Percentiles rank a stretch among this genome's conserved stretches.
These are phyloP conservation scores for Pandemis heparana DNA, from an alignment of 2,888 invertebrate genomes.

Conservation along the genomic window DNA sequence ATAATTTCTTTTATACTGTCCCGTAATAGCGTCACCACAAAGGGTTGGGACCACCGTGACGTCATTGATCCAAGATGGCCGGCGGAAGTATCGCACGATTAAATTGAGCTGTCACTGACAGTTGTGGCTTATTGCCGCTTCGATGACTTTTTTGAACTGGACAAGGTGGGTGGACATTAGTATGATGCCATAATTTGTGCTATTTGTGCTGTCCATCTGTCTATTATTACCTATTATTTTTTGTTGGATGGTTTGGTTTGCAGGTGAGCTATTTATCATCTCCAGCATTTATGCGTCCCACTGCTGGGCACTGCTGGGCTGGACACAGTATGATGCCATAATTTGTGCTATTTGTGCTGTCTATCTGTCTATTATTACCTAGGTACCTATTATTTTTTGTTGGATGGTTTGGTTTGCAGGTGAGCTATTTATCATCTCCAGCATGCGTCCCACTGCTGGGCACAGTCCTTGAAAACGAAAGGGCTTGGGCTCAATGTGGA, in stretches of 20 bases:
- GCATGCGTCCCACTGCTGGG: neutral
- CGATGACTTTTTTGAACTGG: slow-evolving; percentile 44
- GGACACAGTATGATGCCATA: slow-evolving; percentile 29
- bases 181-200: slow-evolving; percentile 37
- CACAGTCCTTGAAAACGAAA: neutral
- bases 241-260: neutral
- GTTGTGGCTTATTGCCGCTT: slow-evolving; percentile 53
- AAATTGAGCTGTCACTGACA: slow-evolving; percentile 51
- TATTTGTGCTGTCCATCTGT: slow-evolving; percentile 29
- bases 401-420: neutral
- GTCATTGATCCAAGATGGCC: slow-evolving; percentile 47
- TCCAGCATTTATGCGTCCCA: too few species aligned
- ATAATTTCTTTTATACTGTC: slow-evolving; percentile 13
- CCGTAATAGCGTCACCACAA: slow-evolving; percentile 30
- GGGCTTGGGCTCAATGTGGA: too few species aligned
- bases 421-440: neutral
- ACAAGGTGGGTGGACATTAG: neutral
- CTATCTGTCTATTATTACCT: too few species aligned
- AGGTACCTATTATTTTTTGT: too few species aligned
- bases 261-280: neutral
- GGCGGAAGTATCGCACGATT: slow-evolving; percentile 52
- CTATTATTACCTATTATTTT: too few species aligned
- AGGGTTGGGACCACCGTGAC: slow-evolving; percentile 57
- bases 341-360: slow-evolving; percentile 29
- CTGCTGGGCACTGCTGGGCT: neutral